A percentile compares a stretch with the other conserved stretches of the same genome.
phyloP scores from a whole-genome alignment of 2,888 invertebrate genomes.

The Drosophila robusta region DNA sequence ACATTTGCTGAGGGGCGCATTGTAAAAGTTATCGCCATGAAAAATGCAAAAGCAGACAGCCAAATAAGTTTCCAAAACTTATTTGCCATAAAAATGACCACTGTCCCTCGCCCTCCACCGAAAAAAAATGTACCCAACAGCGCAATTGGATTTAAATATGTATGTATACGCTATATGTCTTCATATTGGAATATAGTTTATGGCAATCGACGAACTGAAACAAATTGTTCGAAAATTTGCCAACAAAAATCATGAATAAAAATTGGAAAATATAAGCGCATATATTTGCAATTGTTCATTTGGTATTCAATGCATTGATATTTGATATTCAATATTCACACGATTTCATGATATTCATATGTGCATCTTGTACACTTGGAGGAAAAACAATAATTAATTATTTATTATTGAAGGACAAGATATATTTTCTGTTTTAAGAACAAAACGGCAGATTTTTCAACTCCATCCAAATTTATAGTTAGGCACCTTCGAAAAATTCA shows the following conservation, averaged over 20 bases:
- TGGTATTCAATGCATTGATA: slow-evolving; percentile 11
- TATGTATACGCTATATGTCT: neutral
- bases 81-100: slow-evolving; percentile 15
- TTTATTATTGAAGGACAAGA: no score
- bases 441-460: no score
- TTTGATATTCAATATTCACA: no score
- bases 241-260: neutral
- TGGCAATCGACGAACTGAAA: slow-evolving; percentile 7
- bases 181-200: slow-evolving; percentile 10
- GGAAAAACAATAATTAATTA: no score
- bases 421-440: no score
- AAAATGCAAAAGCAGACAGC: slow-evolving; percentile 26
- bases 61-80: slow-evolving; percentile 44
- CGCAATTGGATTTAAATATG: slow-evolving; percentile 14
- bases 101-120: no score
- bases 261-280: neutral
- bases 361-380: no score
- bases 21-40: slow-evolving; percentile 59
- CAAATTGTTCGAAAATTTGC: slow-evolving; percentile 5
- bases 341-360: no score
- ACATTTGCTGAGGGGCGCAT: slow-evolving; percentile 53
- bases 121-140: neutral
- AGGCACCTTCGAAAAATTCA: neutral
- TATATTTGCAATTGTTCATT: neutral
- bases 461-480: no score